Base-by-base conservation (phyloP, 2,797 vertebrate genomes). In the Carduelis carduelis region DNA sequence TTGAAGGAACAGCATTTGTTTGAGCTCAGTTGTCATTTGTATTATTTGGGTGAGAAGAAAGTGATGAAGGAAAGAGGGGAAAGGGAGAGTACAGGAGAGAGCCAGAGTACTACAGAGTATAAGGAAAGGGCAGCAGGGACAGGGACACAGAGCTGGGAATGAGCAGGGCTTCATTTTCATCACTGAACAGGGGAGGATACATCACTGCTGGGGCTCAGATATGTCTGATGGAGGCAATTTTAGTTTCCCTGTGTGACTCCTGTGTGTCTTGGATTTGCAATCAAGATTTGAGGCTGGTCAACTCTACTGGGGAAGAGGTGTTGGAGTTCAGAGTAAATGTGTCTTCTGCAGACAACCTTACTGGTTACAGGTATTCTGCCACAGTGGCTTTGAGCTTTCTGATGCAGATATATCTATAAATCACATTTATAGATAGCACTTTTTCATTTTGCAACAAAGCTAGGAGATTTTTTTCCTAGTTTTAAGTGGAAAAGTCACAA, bases 401-500 rank as follows among this genome's bases (percentile, higher is more conserved):
- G 34, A 3, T 72, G 93, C 84, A 49, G 39, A 8, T 34, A 6
- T 20, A 22, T 47, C 14, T 53, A 35, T 53, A 66, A 87, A 83
- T 56, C 4, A 63, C 66, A 43, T 50, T 13, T 26, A 70, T 55
- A 55, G 52, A 35, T 87, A 35, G 3, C 9, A 60, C 12, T 63
- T 80, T 11, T 52, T 41, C 0, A 30, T 74, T 94, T 83, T 66
- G 32, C 55, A 68, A 44, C 11, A 35, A 72, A 83, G 2, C 21
- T 30, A 35, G 12, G 4, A 0, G 12, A 6, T 0, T 5, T 39
- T 2, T 24, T 32, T 35, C 19, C 19, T 61, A 11, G 24, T 69
- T 87, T 89, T 41, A 68, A 89, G 60, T 61, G 14, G 18, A 71
- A 81, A 82, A 47, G 2, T 84, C 32, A 34, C 19, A 50, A 8